These are phyloP conservation scores for Spicauda simplicius DNA, from an alignment of 2,888 invertebrate genomes.

Conservation along the genomic window DNA sequence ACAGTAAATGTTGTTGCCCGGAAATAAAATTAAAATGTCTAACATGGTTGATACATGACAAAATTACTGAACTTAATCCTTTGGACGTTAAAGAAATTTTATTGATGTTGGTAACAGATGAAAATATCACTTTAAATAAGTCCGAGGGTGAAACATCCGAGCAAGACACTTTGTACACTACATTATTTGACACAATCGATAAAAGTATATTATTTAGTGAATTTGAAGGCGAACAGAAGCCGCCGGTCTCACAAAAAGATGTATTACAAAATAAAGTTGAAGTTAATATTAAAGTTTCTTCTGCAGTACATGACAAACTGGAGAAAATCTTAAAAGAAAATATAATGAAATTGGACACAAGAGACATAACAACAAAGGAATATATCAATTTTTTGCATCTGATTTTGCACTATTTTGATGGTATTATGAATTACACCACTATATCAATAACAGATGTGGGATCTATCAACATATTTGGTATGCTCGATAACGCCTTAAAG, in stretches of 20 bases:
- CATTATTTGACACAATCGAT: conserved; percentile 62
- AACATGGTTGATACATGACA: conserved; percentile 61
- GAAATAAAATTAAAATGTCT: conserved; percentile 60
- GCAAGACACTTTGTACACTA: conserved; percentile 51
- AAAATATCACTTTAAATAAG: conserved; percentile 54
- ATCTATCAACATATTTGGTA: conserved; percentile 47
- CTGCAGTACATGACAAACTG: conserved; percentile 52
- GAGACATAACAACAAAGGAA: conserved; percentile 48
- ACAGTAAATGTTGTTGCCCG: conserved; percentile 61
- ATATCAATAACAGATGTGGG: conserved; percentile 49
- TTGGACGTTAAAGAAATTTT: conserved; percentile 54
- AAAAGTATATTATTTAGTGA: conserved; percentile 67
- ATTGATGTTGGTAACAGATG: conserved; percentile 61
- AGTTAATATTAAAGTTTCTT: conserved; percentile 50
- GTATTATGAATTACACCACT: conserved; percentile 53
- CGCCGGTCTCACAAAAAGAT: conserved; percentile 27
- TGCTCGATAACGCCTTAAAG: conserved; percentile 51
- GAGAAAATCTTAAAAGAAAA: conserved; percentile 45
- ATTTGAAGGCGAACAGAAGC: conserved; percentile 58
- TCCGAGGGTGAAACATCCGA: conserved; percentile 27
- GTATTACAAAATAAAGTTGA: conserved; percentile 40
- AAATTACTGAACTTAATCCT: conserved; percentile 49
- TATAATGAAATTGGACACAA: conserved; percentile 44
- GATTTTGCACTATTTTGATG: conserved; percentile 56
- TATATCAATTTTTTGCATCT: conserved; percentile 54